These are phyloP conservation scores for Chaetodon trifascialis DNA, from an alignment of 2,113 vertebrate species.

Conservation along the genomic window DNA sequence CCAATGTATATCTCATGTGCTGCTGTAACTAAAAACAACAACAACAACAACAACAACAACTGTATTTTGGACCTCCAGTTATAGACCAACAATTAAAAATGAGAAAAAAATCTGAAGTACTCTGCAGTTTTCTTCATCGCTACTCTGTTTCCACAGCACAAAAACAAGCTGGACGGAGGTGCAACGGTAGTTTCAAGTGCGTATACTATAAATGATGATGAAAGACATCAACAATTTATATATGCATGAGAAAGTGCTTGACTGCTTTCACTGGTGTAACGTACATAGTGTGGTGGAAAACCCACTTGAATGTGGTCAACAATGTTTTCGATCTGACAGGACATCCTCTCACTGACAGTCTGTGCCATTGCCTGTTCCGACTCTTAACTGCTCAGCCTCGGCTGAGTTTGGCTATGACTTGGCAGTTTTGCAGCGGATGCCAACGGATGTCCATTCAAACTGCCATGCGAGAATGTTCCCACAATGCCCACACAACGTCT, in stretches of 20 bases:
- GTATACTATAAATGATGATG: background rate
- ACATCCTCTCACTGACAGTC: conserved; percentile 8
- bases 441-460: conserved; percentile 23
- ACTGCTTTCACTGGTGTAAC: conserved; percentile 65
- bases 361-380: conserved; percentile 15
- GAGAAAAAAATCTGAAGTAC: background rate
- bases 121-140: background rate
- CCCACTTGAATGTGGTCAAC: conserved; percentile 44
- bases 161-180: background rate
- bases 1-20: conserved; percentile 27
- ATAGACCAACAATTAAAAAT: conserved; percentile 34
- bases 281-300: conserved; percentile 60
- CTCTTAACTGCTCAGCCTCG: background rate
- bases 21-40: conserved; percentile 22
- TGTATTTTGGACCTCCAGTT: conserved; percentile 1
- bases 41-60: too few relatives aligned
- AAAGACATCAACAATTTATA: conserved; percentile 8
- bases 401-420: conserved; percentile 55
- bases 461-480: conserved; percentile 23
- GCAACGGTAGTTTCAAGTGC: background rate
- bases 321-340: conserved; percentile 61
- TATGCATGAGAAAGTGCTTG: conserved; percentile 8
- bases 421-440: conserved; percentile 57
- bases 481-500: conserved; percentile 21
- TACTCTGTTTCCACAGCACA: background rate